A percentile compares a stretch with the other conserved stretches of the same genome.
phyloP scores from a whole-genome alignment of 2,888 invertebrate genomes.

The Cecidostiba fungosa region DNA sequence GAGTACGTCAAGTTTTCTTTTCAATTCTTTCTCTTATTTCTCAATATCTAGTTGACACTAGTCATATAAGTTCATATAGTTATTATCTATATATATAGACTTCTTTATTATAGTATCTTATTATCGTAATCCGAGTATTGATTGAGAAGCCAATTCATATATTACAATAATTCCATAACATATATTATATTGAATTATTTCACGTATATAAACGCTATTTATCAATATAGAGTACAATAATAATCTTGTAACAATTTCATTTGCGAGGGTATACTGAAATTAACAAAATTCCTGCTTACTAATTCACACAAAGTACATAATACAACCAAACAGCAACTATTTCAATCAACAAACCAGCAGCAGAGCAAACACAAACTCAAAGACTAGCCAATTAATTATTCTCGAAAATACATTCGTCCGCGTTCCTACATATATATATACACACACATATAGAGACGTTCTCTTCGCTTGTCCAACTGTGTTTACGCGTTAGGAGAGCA shows the following conservation, averaged over 20 bases:
- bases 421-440: not conserved
- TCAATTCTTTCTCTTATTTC: not conserved
- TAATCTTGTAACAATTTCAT: too few species aligned
- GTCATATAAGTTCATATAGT: not conserved
- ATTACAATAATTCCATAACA: too few species aligned
- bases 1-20: slow-evolving; percentile 30
- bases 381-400: not conserved
- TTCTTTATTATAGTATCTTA: too few species aligned
- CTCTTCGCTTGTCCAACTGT: not conserved
- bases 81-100: too few species aligned
- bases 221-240: too few species aligned
- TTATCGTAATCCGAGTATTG: too few species aligned
- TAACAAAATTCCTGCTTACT: not conserved
- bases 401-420: not conserved
- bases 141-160: too few species aligned
- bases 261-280: not conserved
- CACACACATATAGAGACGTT: not conserved
- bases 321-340: not conserved
- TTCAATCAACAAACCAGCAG: not conserved
- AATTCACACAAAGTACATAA: too few species aligned
- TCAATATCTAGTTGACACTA: not conserved
- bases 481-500: not conserved
- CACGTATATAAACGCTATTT: too few species aligned
- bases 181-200: too few species aligned
- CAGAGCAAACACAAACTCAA: not conserved